Percentiles rank a stretch among this genome's conserved stretches.
Conservation (phyloP, 2,113 vertebrate genomes). For the Corydoras sp. region DNA sequence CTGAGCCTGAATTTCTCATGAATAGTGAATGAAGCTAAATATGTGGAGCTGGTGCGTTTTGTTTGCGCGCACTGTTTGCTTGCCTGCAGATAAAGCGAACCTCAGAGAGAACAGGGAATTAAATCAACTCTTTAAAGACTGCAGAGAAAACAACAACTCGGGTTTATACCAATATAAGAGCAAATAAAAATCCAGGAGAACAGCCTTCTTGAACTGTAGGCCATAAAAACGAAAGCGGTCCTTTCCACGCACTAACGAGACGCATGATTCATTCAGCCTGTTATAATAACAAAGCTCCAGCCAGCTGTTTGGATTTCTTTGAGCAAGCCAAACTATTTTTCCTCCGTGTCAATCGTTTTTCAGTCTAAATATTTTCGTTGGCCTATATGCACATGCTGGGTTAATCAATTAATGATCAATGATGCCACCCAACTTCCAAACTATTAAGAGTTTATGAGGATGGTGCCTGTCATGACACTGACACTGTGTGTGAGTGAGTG, state of each 20-base stretch:
- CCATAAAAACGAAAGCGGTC: neutral
- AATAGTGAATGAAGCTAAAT: constrained; percentile 68
- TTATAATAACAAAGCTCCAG: neutral
- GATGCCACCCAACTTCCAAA: constrained; percentile 6
- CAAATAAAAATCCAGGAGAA: neutral
- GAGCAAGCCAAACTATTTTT: neutral
- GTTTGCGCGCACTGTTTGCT: constrained; percentile 60
- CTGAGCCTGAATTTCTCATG: constrained; percentile 63
- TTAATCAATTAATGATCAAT: constrained; percentile 23
- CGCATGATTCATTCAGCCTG: neutral
- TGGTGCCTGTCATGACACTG: neutral
- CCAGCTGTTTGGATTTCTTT: neutral
- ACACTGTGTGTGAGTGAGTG: no score
- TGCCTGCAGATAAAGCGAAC: constrained; percentile 70
- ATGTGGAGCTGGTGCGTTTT: constrained; percentile 61
- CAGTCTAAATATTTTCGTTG: constrained; percentile 8
- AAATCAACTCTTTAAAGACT: constrained; percentile 31
- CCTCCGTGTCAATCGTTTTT: neutral
- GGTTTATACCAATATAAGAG: neutral
- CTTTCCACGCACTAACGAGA: neutral
- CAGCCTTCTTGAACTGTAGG: neutral
- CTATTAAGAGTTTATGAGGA: constrained; percentile 15
- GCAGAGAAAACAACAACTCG: neutral
- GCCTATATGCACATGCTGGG: neutral
- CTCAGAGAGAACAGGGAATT: constrained; percentile 54